phyloP scores from a whole-genome alignment of 2,888 invertebrate species.

The Chymomyza caudatula region DNA sequence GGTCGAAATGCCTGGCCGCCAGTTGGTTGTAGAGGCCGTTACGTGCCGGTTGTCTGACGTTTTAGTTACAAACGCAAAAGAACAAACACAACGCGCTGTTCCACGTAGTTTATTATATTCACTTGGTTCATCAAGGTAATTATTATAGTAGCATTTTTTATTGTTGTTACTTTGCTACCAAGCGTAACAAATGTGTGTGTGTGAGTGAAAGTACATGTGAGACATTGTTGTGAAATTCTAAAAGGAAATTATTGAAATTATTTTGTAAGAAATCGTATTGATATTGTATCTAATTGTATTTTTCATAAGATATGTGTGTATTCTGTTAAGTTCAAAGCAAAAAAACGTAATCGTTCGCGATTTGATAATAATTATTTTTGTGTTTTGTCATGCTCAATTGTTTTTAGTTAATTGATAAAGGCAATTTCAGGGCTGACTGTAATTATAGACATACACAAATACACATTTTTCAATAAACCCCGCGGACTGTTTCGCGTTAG shows the following conservation, averaged over 20 bases:
- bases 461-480: not conserved
- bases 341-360: not conserved
- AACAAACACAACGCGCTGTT: constrained; percentile 1
- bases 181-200: constrained; percentile 26
- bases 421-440: not conserved
- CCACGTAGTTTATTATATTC: constrained; percentile 25
- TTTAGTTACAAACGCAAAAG: not conserved
- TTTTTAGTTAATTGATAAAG: constrained; percentile 55
- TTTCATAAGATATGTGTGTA: not conserved
- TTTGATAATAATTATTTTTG: constrained; percentile 36
- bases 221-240: not conserved
- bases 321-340: not conserved
- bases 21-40: constrained; percentile 63
- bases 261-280: not conserved
- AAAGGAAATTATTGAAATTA: not conserved
- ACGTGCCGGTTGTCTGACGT: constrained; percentile 52
- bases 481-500: not conserved
- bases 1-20: constrained; percentile 38
- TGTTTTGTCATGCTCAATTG: constrained; percentile 50
- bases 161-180: constrained; percentile 23
- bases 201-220: constrained; percentile 27
- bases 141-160: constrained; percentile 28
- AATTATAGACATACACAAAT: not conserved
- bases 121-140: constrained; percentile 53
- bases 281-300: not conserved